phyloP scores from a whole-genome alignment of 1,140 invertebrate species.

The Latrodectus geometricus region DNA sequence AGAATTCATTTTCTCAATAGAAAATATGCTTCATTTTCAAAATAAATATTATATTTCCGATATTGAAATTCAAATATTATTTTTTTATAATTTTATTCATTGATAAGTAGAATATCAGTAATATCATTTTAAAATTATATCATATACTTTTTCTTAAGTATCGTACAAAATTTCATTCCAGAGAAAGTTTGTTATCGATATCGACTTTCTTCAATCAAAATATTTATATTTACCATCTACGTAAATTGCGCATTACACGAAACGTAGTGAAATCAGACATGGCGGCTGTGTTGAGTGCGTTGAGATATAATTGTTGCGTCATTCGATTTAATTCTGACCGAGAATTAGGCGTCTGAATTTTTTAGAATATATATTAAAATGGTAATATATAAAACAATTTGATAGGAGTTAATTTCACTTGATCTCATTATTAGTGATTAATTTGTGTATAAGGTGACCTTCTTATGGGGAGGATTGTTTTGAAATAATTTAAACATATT shows the following conservation, averaged over 20 bases:
- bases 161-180: no score
- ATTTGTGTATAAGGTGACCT: not conserved
- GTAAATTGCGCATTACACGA: not conserved
- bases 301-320: constrained; percentile 63
- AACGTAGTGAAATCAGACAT: constrained; percentile 60
- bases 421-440: not conserved
- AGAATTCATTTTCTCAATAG: no score
- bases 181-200: no score
- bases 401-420: not conserved
- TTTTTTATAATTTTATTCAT: no score
- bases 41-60: no score
- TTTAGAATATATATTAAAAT: constrained; percentile 22
- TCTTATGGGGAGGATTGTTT: not conserved
- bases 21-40: no score
- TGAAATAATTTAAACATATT: not conserved
- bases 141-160: no score
- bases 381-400: constrained; percentile 11
- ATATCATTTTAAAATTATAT: no score
- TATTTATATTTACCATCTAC: no score
- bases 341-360: constrained; percentile 63
- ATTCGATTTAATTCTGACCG: constrained; percentile 66
- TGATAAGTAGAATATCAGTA: no score
- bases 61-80: no score
- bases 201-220: no score
- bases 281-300: constrained; percentile 64